Conservation (phyloP, 2,888 invertebrate genomes). For the Agapetus fuscipes region DNA sequence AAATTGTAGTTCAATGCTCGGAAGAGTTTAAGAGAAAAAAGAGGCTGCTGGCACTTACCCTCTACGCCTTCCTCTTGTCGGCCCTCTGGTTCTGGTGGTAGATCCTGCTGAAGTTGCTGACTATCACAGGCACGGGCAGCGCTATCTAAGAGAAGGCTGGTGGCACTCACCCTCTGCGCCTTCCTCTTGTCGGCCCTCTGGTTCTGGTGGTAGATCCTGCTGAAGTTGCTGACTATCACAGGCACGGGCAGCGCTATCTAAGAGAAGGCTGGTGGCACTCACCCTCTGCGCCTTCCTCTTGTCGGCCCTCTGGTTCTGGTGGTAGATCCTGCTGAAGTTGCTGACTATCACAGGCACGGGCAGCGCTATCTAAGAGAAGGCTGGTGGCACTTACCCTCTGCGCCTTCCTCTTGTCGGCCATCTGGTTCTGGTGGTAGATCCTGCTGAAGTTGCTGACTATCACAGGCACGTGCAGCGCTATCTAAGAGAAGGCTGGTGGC, state of each 20-base stretch:
- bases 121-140: conserved; percentile 98
- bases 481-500: no score
- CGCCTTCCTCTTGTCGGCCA: conserved; percentile 98
- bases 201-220: conserved; percentile 99
- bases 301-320: conserved; percentile 98
- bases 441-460: conserved; percentile 99
- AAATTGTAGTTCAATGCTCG: no score
- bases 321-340: conserved; percentile 99
- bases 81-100: conserved; percentile 99
- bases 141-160: no score
- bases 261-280: no score
- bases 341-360: conserved; percentile 99
- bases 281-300: conserved; percentile 99
- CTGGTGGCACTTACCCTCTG: conserved; percentile 81
- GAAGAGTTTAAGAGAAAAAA: no score
- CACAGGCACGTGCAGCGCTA: conserved; percentile 98
- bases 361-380: conserved; percentile 95
- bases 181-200: conserved; percentile 98
- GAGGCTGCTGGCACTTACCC: conserved; percentile 72
- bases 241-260: conserved; percentile 98
- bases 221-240: conserved; percentile 99
- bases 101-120: conserved; percentile 99
- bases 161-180: conserved; percentile 87
- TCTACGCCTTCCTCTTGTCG: conserved; percentile 98
- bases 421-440: conserved; percentile 99